A percentile compares a stretch with the other conserved stretches of the same genome.
Conservation (phyloP, 2,113 vertebrate genomes). For the Lepidothrix coronata region DNA sequence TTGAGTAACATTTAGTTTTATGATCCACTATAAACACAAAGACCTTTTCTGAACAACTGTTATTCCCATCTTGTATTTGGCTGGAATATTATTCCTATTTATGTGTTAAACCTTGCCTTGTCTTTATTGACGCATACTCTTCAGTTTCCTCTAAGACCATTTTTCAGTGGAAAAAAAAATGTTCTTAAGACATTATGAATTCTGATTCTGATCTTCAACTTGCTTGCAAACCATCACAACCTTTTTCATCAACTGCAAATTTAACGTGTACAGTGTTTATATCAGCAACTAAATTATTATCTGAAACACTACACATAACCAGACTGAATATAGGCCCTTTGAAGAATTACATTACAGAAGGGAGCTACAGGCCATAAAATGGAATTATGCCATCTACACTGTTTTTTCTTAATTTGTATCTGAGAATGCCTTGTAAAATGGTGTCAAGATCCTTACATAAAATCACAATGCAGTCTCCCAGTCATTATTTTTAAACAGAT, state of each 20-base stretch:
- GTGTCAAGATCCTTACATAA: neutral
- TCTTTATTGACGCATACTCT: neutral
- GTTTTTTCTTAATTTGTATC: neutral
- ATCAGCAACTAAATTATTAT: neutral
- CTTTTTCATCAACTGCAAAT: neutral
- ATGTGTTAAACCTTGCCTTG: neutral
- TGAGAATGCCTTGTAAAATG: neutral
- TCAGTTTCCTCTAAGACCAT: neutral
- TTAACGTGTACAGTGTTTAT: neutral
- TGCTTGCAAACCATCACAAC: neutral
- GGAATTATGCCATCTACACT: neutral
- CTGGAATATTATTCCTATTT: neutral
- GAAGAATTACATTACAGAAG: neutral
- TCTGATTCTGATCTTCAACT: neutral
- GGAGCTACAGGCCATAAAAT: neutral
- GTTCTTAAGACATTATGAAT: neutral
- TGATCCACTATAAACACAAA: neutral
- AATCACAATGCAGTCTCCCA: neutral
- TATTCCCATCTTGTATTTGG: neutral
- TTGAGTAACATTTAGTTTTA: neutral
- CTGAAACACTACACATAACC: neutral
- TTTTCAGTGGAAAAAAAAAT: accelerated
- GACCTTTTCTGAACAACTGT: neutral
- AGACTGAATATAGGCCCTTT: neutral
- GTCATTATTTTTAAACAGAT: neutral